Base-by-base conservation (phyloP, 2,113 vertebrate species). In the Stigmatopora argus region DNA sequence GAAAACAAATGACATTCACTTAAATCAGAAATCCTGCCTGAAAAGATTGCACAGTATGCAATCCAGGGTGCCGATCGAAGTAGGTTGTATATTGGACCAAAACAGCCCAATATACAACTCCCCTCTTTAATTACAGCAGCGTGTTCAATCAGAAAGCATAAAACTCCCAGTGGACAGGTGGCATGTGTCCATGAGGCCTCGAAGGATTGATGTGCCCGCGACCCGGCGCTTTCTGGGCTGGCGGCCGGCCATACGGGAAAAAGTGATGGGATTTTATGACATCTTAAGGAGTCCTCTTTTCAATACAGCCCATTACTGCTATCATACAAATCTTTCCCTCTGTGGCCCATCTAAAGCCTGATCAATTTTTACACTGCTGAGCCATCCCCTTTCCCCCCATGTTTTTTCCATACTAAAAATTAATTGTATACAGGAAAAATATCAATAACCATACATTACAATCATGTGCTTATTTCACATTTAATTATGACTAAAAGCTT, bases 291-390 rank as follows among this genome's bases (percentile, higher is more conserved):
- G 95, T 95, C 94, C 92, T 94, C 92, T 94, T 96, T 87, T 96
- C 97, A 97, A 98, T 98, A 94, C 94, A 96, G 93, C 92, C 96
- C 94, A 98, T 98, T 98, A 98, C 94, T 93, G 94, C 93, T 89
- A 90, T 92, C 95, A 94, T 99, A 98, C 96, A 99, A 99, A 99
- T 98, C 96, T 97, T 94, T 92, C 91, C 90, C 89, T 86, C 90
- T 91, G 91, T 92, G 92, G 92, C 90, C 93, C 92, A 91, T 94
- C 94, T 94, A 92, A 89, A 90, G 92, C 89, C 94, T 98, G 94
- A 98, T 99, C 96, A 98, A 99, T 99, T 98, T 97, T 97, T 97
- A 97, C 95, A 92, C 91, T 97, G 96, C 97, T 99, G 96, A 98
- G 93, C 93, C 87, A 64, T 83, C 81, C 93, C 90, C 93, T 92